Conservation (phyloP, 2,797 vertebrate genomes). For the Hafferia zeledoni region DNA sequence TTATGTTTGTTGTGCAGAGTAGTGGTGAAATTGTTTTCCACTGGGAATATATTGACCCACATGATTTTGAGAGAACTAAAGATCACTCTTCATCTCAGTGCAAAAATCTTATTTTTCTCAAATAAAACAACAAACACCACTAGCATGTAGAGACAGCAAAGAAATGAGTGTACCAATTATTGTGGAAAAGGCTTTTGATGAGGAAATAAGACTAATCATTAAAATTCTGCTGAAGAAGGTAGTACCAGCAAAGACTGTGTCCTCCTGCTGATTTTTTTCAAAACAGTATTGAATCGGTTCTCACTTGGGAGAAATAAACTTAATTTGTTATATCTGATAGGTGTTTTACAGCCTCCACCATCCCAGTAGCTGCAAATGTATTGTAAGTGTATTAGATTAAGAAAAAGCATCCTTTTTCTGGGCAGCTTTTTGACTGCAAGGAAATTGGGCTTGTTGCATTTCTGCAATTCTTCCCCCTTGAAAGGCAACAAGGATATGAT, state of each 20-base stretch:
- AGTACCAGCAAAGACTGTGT: not conserved
- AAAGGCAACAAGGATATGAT: constrained; percentile 27
- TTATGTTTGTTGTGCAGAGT: not conserved
- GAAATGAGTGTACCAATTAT: not conserved
- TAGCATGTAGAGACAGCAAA: not conserved
- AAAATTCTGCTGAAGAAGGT: not conserved
- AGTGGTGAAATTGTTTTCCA: not conserved
- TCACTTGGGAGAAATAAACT: not conserved
- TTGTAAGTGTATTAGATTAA: not conserved
- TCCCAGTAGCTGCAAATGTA: not conserved
- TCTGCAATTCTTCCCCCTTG: constrained; percentile 35
- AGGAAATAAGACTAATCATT: not conserved
- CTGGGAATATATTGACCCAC: not conserved
- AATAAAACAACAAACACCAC: not conserved
- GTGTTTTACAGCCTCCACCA: not conserved
- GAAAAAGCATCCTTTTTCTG: constrained; percentile 5
- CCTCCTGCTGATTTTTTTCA: not conserved
- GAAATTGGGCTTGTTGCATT: constrained; percentile 22
- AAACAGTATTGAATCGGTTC: not conserved
- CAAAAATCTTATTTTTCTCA: not conserved
- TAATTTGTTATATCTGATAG: not conserved
- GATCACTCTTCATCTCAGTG: not conserved
- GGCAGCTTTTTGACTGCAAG: not conserved
- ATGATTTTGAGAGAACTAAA: not conserved
- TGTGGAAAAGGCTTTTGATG: not conserved